A percentile compares a stretch with the other conserved stretches of the same genome.
Conservation (phyloP, 2,113 vertebrate genomes). For the Salvator merianae region DNA sequence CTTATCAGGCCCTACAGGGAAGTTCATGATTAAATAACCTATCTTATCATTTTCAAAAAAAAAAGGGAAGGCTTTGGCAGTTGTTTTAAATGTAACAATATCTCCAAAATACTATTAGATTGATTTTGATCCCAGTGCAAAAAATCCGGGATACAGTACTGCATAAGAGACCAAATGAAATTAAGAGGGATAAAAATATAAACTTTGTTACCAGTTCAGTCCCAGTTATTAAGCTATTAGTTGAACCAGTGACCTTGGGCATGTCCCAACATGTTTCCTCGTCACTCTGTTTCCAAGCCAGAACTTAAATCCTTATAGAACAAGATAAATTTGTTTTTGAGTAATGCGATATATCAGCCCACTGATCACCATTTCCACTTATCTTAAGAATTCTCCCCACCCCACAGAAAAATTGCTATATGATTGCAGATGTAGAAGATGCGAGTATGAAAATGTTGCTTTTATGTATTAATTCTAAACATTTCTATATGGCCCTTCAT, state of each 20-base stretch:
- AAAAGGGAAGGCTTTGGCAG: background rate
- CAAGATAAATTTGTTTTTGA: background rate
- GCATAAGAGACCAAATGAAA: background rate
- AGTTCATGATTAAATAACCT: background rate
- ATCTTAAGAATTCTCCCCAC: too few relatives aligned
- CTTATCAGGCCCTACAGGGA: background rate
- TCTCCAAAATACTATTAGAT: background rate
- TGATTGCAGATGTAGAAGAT: too few relatives aligned
- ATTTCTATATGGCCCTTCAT: too few relatives aligned
- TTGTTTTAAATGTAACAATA: background rate
- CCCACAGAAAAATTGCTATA: too few relatives aligned
- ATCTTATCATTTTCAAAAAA: conserved; percentile 2
- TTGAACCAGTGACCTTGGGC: background rate
- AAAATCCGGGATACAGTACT: background rate
- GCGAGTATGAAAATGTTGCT: too few relatives aligned
- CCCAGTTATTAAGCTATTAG: background rate
- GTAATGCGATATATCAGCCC: too few relatives aligned
- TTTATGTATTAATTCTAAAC: too few relatives aligned
- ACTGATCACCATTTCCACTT: too few relatives aligned
- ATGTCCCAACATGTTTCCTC: background rate
- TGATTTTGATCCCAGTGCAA: background rate
- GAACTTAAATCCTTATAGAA: background rate
- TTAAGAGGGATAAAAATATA: background rate
- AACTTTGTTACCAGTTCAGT: background rate
- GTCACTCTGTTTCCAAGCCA: background rate